A percentile compares a stretch with the other conserved stretches of the same genome.
Conservation (phyloP, 2,797 vertebrate species). For the Xenopus petersii region DNA sequence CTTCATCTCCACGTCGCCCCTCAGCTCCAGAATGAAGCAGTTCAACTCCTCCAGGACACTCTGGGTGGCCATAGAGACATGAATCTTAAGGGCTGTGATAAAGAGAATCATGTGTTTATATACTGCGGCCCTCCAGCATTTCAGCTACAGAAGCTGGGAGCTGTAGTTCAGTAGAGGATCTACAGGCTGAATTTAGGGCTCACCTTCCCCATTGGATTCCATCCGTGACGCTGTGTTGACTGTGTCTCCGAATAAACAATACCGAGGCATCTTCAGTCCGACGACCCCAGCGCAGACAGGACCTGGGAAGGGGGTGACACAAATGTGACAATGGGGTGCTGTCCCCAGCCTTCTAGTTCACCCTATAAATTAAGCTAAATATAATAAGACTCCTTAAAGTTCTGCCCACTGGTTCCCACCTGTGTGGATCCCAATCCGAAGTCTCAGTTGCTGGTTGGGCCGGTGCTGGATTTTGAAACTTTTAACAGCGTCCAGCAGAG, state of each 20-base stretch:
- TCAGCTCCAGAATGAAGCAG: conserved; percentile 82
- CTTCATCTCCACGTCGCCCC: conserved; percentile 87
- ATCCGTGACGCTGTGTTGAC: conserved; percentile 91
- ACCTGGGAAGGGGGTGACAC: conserved; percentile 60
- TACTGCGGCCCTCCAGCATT: too few relatives aligned
- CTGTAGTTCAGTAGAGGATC: too few relatives aligned
- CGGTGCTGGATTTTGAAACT: conserved; percentile 86
- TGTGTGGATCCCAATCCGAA: conserved; percentile 87
- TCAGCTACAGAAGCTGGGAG: too few relatives aligned
- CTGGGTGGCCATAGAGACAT: conserved; percentile 78
- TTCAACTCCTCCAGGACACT: conserved; percentile 81
- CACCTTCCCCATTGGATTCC: conserved; percentile 90
- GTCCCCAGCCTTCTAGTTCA: too few relatives aligned
- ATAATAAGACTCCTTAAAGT: too few relatives aligned
- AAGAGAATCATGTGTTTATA: background rate
- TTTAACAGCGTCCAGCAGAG: conserved; percentile 78
- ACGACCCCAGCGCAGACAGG: conserved; percentile 89
- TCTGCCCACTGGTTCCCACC: conserved; percentile 61
- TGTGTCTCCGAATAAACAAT: conserved; percentile 89
- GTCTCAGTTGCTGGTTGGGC: conserved; percentile 76
- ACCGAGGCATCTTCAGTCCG: conserved; percentile 90
- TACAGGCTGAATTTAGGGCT: background rate
- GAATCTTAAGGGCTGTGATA: conserved; percentile 81
- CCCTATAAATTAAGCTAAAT: background rate
- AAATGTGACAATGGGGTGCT: too few relatives aligned